phyloP scores from a whole-genome alignment of 2,113 vertebrate genomes.

The Paracanthobrama guichenoti region DNA sequence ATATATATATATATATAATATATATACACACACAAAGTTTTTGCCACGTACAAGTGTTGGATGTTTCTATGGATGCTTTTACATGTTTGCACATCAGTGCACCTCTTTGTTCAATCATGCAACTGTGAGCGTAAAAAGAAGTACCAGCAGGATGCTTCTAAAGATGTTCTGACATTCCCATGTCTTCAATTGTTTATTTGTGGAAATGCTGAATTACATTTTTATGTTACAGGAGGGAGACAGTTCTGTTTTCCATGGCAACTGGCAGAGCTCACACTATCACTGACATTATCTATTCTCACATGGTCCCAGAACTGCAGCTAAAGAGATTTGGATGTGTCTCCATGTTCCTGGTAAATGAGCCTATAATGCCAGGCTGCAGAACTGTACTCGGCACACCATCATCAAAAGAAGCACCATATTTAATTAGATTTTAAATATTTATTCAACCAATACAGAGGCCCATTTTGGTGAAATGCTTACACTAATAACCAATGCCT shows the following conservation, averaged over 20 bases:
- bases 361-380: constrained; percentile 10
- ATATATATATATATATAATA: too few relatives aligned
- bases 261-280: constrained; percentile 41
- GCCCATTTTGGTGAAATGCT: too few relatives aligned
- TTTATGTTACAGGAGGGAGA: constrained; percentile 27
- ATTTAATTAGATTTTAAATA: constrained; percentile 37
- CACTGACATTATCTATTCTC: constrained; percentile 45
- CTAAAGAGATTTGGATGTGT: constrained; percentile 35
- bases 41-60: background rate
- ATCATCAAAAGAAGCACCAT: constrained; percentile 17
- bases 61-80: background rate
- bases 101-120: background rate
- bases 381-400: background rate
- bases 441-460: constrained; percentile 26
- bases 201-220: constrained; percentile 37
- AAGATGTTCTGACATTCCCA: constrained; percentile 14
- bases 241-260: constrained; percentile 43
- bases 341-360: constrained; percentile 11
- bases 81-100: background rate
- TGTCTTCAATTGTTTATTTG: constrained; percentile 12
- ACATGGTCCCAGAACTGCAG: constrained; percentile 14
- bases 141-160: background rate
- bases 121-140: background rate
- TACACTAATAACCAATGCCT: too few relatives aligned
- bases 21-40: too few relatives aligned